Evolutionary conservation across 2,888 invertebrate genomes (phyloP).

Genomic region (Pimpla rufipes): DNA sequence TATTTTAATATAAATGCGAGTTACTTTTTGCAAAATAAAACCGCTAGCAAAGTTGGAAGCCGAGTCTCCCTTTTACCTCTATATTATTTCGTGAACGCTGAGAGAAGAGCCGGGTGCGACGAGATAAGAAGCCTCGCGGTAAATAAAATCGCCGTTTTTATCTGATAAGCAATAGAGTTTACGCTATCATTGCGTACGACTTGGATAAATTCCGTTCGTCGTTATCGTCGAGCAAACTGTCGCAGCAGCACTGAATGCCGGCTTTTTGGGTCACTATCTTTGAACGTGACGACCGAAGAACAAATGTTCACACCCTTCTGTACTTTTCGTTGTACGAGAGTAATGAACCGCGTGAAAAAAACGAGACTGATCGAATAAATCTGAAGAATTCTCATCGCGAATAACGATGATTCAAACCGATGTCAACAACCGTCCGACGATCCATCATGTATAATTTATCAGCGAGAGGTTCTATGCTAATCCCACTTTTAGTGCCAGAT

Average conservation of each 20-base stretch:
- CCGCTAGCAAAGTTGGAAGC: background rate
- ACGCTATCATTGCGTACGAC: constrained; percentile 59
- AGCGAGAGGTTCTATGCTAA: constrained; percentile 37
- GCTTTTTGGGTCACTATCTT: no score
- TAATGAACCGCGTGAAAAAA: background rate
- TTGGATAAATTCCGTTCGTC: constrained; percentile 62
- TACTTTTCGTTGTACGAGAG: background rate
- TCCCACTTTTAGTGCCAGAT: constrained; percentile 4
- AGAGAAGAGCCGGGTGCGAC: background rate
- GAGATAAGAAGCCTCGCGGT: constrained; percentile 57
- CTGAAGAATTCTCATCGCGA: constrained; percentile 13
- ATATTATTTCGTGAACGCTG: constrained; percentile 13
- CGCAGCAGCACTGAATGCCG: no score
- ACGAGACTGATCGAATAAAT: constrained; percentile 35
- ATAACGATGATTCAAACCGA: constrained; percentile 50
- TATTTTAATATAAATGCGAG: no score
- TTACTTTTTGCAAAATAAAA: background rate
- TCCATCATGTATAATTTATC: constrained; percentile 60
- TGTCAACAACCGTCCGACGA: constrained; percentile 56
- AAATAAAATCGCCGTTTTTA: constrained; percentile 60
- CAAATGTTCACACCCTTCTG: constrained; percentile 41
- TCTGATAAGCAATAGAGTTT: constrained; percentile 54
- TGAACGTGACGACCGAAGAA: constrained; percentile 47
- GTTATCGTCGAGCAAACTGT: constrained; percentile 64
- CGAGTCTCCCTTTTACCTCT: constrained; percentile 3